phyloP scores from a whole-genome alignment of 2,113 vertebrate species.

The Telmatochromis sp. region DNA sequence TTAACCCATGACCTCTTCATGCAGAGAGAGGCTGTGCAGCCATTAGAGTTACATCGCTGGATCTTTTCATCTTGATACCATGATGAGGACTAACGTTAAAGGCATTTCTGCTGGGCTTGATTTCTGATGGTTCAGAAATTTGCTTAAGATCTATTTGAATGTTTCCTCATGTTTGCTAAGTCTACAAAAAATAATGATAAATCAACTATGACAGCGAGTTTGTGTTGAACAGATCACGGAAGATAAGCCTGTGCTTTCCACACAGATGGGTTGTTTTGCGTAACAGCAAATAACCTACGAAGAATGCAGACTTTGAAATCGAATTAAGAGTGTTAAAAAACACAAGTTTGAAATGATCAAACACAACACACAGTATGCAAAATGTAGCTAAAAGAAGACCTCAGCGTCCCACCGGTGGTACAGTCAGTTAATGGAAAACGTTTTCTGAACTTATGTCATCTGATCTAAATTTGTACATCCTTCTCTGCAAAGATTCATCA shows the following conservation, averaged over 20 bases:
- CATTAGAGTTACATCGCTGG: neutral
- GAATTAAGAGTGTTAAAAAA: neutral
- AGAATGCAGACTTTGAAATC: neutral
- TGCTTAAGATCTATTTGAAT: neutral
- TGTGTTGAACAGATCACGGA: neutral
- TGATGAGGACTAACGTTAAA: neutral
- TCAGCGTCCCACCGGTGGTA: neutral
- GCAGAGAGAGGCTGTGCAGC: neutral
- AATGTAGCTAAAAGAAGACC: neutral
- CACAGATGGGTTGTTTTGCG: neutral
- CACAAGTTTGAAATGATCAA: neutral
- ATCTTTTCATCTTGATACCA: neutral
- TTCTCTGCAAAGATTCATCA: neutral
- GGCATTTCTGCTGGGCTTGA: neutral
- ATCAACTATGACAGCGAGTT: neutral
- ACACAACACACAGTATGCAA: neutral
- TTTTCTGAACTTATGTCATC: neutral
- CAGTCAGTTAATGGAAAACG: neutral
- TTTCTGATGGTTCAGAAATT: neutral
- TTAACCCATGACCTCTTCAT: constrained; percentile 25
- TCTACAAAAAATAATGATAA: neutral
- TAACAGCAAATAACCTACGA: neutral
- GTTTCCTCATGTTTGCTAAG: neutral
- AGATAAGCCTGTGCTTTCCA: neutral
- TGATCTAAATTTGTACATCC: constrained; percentile 3